phyloP scores from a whole-genome alignment of 2,113 vertebrate species.

The Podocnemis expansa region DNA sequence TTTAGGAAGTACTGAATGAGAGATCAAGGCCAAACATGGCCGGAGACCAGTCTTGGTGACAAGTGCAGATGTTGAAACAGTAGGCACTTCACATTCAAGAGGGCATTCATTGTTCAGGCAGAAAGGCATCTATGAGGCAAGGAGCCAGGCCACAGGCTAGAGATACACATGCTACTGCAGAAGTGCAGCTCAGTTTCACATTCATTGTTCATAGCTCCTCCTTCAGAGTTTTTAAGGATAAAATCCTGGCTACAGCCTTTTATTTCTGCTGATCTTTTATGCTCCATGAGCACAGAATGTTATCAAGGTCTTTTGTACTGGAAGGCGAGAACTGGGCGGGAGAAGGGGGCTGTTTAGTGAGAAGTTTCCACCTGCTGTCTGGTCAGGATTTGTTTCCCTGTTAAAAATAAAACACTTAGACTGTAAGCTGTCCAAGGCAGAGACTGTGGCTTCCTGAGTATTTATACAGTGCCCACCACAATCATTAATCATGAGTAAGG shows the following conservation, averaged over 20 bases:
- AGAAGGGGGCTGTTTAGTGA: background rate
- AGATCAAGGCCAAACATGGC: slow-evolving; percentile 9
- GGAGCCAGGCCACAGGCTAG: background rate
- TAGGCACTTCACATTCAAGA: background rate
- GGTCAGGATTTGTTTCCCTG: background rate
- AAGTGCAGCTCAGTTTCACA: background rate
- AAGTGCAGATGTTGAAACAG: slow-evolving; percentile 20
- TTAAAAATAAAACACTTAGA: background rate
- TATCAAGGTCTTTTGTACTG: background rate
- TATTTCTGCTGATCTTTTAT: background rate
- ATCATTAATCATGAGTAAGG: background rate
- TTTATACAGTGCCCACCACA: background rate
- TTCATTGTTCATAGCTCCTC: background rate
- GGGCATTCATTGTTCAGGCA: background rate
- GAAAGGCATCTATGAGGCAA: background rate
- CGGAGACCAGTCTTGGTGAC: background rate
- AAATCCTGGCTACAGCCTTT: background rate
- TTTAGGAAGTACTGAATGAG: slow-evolving; percentile 12
- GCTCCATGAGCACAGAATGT: background rate
- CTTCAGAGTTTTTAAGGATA: background rate
- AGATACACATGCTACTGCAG: background rate
- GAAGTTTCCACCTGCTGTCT: background rate
- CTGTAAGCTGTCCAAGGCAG: background rate
- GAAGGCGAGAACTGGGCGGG: background rate
- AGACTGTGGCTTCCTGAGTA: background rate